Base-by-base conservation (phyloP, 2,888 invertebrate species). In the Ichneumon xanthorius region DNA sequence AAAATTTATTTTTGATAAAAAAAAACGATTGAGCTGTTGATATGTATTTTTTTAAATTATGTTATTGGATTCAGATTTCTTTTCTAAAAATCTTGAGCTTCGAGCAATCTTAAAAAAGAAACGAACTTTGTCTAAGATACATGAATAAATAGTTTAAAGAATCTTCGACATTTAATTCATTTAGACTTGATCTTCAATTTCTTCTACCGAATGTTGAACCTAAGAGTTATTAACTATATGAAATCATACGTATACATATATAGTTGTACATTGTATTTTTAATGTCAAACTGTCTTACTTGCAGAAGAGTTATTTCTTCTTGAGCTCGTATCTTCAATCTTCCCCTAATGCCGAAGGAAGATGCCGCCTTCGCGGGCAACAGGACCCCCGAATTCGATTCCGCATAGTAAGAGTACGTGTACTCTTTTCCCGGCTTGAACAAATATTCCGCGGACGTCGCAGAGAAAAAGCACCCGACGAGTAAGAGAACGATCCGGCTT, bases 311-410 rank as follows among this genome's bases (percentile, higher is more conserved):
- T 37, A 86, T 81, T 78, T 91, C 82, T 84, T 91, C 85, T 19
- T 88, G 88, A 45, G 90, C 89, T 80, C 90, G 91, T 75, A 93
- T 87, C 63, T 90, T 78, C 33, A 93, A 88, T 72, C 84, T 88
- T 53, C 93, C 93, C 73, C 89, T 87, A 50, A 93, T 88, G 50
- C 91, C 91, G 92, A 93, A 93, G n/a, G 91, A 89, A 11, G 93
- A 93, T 50, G 92, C 90, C 37, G 93, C 92, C 65, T 87, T 89
- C 11, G 92, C 90, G 30, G 93, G 93, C 67, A 93, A 85, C 76
- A 93, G 87, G 53, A 93, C 93, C 4, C 93, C 93, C 26, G 92
- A 89, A 86, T 88, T 93, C 16, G 93, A 92, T 37, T 88, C 88
- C n/a, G 91, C 92, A 85, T 91, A 88, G 68, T 93, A 93, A 63